These are phyloP conservation scores for Dipodomys stephensi DNA, from an alignment of 2,113 vertebrate species.

Conservation along the genomic window DNA sequence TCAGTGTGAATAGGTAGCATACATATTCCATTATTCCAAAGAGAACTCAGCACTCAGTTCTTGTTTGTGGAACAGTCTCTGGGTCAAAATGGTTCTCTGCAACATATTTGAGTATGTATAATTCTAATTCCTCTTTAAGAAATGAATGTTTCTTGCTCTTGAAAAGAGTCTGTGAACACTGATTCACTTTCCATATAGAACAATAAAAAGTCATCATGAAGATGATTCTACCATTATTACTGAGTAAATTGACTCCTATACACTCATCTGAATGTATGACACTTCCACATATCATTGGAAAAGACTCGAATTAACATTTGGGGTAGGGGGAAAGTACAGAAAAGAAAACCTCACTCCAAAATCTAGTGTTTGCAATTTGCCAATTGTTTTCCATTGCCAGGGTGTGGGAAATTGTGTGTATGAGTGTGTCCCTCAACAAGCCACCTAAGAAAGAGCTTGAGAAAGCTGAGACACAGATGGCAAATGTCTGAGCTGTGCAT, in stretches of 20 bases:
- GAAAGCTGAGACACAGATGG: slow-evolving; percentile 72
- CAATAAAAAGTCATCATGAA: background rate
- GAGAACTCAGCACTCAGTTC: background rate
- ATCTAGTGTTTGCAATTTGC: background rate
- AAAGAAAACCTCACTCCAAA: slow-evolving; percentile 14
- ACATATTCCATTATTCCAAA: background rate
- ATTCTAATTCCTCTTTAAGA: slow-evolving; percentile 21
- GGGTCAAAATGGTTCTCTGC: background rate
- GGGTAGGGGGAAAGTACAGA: background rate
- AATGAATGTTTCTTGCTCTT: background rate
- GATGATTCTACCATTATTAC: background rate
- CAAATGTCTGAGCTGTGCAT: slow-evolving; percentile 65
- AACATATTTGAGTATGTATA: background rate
- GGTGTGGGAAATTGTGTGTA: background rate
- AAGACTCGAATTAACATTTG: background rate
- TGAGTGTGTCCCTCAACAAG: slow-evolving; percentile 51
- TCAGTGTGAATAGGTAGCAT: background rate
- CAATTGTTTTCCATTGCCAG: background rate
- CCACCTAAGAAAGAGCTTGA: slow-evolving; percentile 29
- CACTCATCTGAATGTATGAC: background rate
- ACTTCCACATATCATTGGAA: background rate
- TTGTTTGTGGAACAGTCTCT: background rate
- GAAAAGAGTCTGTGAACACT: background rate
- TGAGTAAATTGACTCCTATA: background rate
- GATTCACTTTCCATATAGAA: background rate